phyloP scores from a whole-genome alignment of 2,113 vertebrate species.

The Mystacornis crossleyi region DNA sequence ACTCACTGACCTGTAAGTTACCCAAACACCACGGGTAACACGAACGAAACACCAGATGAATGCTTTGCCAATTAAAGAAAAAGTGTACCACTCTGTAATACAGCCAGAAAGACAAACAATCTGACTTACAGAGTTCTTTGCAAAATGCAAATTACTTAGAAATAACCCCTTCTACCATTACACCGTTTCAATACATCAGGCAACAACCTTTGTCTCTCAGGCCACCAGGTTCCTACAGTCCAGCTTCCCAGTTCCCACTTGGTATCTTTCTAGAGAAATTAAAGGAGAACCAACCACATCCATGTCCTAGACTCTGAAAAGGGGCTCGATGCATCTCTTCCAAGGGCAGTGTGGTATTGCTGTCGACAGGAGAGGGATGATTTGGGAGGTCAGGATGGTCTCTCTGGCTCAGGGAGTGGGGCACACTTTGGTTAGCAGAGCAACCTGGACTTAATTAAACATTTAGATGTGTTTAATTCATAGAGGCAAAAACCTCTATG shows the following conservation, averaged over 20 bases:
- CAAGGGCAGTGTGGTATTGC: not conserved
- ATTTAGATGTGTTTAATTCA: not conserved
- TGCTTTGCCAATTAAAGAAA: not conserved
- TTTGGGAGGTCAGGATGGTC: not conserved
- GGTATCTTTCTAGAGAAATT: not conserved
- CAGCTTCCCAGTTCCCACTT: not conserved
- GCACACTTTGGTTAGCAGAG: not conserved
- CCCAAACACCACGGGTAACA: not conserved
- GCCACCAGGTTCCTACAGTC: not conserved
- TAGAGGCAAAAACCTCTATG: not conserved
- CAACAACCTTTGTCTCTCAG: not conserved
- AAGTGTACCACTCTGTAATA: not conserved
- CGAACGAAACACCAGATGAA: not conserved
- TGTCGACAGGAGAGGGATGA: not conserved
- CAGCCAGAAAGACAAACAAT: not conserved
- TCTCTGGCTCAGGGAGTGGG: not conserved
- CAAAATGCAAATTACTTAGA: not conserved
- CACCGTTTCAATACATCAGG: not conserved
- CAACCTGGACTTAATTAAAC: not conserved
- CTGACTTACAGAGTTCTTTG: not conserved
- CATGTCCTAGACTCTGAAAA: not conserved
- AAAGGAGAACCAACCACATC: not conserved
- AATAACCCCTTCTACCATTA: not conserved
- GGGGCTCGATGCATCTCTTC: not conserved
- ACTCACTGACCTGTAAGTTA: not conserved